Conservation (phyloP, 2,888 invertebrate genomes). For the Ecdyonurus torrentis region DNA sequence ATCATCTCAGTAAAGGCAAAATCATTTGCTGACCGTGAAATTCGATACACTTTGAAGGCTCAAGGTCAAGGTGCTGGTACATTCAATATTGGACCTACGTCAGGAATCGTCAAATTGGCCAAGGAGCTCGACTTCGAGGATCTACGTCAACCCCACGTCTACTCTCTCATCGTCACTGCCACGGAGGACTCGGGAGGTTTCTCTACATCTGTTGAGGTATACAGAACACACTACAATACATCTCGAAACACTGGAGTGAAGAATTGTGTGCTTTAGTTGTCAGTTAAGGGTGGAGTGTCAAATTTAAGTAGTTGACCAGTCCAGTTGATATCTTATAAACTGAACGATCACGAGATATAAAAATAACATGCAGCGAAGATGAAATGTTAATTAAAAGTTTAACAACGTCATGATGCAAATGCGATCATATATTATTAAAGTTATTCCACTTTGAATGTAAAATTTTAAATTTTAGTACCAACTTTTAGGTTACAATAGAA, state of each 20-base stretch:
- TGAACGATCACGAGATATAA: too few species aligned
- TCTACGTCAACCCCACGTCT: conserved; percentile 81
- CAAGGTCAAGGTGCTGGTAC: conserved; percentile 89
- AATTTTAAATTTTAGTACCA: too few species aligned
- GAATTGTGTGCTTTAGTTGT: neutral
- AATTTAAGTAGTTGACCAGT: neutral
- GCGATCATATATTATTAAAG: too few species aligned
- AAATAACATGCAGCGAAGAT: too few species aligned
- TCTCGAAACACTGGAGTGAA: neutral
- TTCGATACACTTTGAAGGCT: conserved; percentile 88
- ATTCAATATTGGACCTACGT: conserved; percentile 86
- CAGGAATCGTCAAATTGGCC: conserved; percentile 87
- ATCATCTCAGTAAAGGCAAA: conserved; percentile 95
- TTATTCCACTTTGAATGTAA: too few species aligned
- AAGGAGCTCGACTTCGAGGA: conserved; percentile 96
- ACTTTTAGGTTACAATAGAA: too few species aligned
- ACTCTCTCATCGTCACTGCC: conserved; percentile 81
- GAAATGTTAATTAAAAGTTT: too few species aligned
- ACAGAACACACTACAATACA: too few species aligned
- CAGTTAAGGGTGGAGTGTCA: neutral
- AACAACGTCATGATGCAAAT: too few species aligned
- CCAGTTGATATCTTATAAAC: too few species aligned
- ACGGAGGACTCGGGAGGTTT: conserved; percentile 97
- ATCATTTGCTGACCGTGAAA: conserved; percentile 91
- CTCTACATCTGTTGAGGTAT: conserved; percentile 86